phyloP scores from a whole-genome alignment of 2,113 vertebrate species.

The Malaclemys terrapin region DNA sequence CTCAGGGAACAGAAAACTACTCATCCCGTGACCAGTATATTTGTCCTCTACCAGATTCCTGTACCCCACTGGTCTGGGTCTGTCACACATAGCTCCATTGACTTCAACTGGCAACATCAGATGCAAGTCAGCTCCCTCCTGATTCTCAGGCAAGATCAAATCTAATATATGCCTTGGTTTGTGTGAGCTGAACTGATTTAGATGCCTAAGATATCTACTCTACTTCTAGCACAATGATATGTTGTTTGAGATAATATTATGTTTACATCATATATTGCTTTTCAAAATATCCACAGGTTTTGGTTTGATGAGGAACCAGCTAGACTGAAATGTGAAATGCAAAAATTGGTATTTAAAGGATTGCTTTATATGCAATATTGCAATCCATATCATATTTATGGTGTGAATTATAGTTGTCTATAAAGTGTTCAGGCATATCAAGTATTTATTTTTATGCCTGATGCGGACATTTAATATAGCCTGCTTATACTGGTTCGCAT shows the following conservation, averaged over 20 bases:
- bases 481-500: slow-evolving; percentile 41
- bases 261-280: slow-evolving; percentile 3
- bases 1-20: no score
- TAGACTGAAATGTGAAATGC: not conserved
- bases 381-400: slow-evolving; percentile 46
- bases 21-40: no score
- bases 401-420: slow-evolving; percentile 29
- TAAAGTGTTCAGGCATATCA: slow-evolving; percentile 16
- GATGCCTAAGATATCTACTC: not conserved
- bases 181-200: fast-evolving
- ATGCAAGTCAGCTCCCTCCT: not conserved
- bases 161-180: fast-evolving
- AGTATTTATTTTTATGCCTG: slow-evolving; percentile 39
- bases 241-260: slow-evolving; percentile 11
- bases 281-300: fast-evolving
- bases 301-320: not conserved
- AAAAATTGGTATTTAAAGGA: not conserved
- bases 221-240: not conserved
- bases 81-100: not conserved
- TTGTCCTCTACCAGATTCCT: no score
- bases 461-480: slow-evolving; percentile 22
- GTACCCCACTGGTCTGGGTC: no score
- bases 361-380: not conserved
- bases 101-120: fast-evolving
- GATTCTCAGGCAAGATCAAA: fast-evolving